A percentile compares a stretch with the other conserved stretches of the same genome.
phyloP scores from a whole-genome alignment of 2,113 vertebrate genomes.

The Myocastor coypus region DNA sequence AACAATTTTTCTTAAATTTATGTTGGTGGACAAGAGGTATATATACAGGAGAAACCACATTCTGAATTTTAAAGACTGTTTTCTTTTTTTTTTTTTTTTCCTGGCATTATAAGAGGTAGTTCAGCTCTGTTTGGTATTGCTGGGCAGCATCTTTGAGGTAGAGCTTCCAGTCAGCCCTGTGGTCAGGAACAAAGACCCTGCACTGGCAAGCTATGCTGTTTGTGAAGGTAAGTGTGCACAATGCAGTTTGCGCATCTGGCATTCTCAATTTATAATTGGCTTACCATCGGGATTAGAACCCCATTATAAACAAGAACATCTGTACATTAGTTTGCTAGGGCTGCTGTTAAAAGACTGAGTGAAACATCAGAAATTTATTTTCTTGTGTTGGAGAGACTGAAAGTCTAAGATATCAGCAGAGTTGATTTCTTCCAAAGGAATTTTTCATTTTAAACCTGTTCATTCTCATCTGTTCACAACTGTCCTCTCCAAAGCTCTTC shows the following conservation, averaged over 20 bases:
- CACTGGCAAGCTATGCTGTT: neutral
- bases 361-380: slow-evolving; percentile 27
- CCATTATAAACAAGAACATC: neutral
- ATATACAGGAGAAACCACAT: neutral
- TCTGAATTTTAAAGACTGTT: neutral
- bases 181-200: neutral
- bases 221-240: neutral
- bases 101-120: neutral
- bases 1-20: neutral
- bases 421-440: neutral
- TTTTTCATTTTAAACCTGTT: neutral
- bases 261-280: neutral
- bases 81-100: neutral
- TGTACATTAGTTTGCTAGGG: neutral
- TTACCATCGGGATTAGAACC: neutral
- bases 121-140: neutral
- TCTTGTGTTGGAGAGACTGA: neutral
- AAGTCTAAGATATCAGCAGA: neutral
- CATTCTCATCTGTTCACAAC: neutral
- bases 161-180: neutral
- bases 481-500: neutral
- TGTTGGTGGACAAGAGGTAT: neutral
- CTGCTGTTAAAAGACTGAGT: neutral
- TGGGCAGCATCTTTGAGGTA: too few species aligned
- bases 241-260: neutral